A percentile compares a stretch with the other conserved stretches of the same genome.
Evolutionary conservation across 2,888 invertebrate species (phyloP).

Genomic region (Pseudococcus viburni): DNA sequence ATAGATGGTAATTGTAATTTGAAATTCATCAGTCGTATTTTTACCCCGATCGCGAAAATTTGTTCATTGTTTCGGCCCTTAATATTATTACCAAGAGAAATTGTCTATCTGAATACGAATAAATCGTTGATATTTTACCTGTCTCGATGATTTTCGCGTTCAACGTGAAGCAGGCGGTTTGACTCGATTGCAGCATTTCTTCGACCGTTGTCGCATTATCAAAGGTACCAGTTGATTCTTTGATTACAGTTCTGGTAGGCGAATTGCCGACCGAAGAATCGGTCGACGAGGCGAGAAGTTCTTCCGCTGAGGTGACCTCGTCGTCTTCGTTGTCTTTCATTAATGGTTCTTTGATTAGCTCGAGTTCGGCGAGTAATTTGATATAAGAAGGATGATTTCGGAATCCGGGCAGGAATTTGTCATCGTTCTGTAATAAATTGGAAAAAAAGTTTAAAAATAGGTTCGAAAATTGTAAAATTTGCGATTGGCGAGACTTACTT

Average conservation of each 20-base stretch:
- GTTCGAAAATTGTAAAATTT: constrained; percentile 21
- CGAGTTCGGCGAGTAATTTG: constrained; percentile 81
- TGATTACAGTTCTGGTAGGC: constrained; percentile 5
- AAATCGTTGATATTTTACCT: constrained; percentile 71
- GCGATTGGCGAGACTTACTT: constrained; percentile 70
- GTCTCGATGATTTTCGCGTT: constrained; percentile 79
- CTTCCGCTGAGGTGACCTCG: constrained; percentile 67
- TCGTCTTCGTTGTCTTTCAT: constrained; percentile 69
- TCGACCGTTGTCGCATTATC: background rate
- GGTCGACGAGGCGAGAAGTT: constrained; percentile 69
- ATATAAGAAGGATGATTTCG: constrained; percentile 79
- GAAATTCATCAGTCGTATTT: too few relatives aligned
- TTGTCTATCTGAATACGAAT: background rate
- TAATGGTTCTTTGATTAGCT: constrained; percentile 75
- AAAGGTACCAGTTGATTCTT: constrained; percentile 1
- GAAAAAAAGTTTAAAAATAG: background rate
- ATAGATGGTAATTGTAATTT: too few relatives aligned
- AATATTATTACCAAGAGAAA: background rate
- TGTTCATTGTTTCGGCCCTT: background rate
- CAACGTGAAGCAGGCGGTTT: constrained; percentile 70
- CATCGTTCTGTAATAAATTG: constrained; percentile 68
- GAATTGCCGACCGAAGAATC: constrained; percentile 39
- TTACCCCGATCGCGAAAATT: background rate
- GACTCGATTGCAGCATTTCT: constrained; percentile 53
- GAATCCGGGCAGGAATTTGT: constrained; percentile 78